Evolutionary conservation across 2,888 invertebrate genomes (phyloP).

Genomic region (Tricholauxania praeusta): DNA sequence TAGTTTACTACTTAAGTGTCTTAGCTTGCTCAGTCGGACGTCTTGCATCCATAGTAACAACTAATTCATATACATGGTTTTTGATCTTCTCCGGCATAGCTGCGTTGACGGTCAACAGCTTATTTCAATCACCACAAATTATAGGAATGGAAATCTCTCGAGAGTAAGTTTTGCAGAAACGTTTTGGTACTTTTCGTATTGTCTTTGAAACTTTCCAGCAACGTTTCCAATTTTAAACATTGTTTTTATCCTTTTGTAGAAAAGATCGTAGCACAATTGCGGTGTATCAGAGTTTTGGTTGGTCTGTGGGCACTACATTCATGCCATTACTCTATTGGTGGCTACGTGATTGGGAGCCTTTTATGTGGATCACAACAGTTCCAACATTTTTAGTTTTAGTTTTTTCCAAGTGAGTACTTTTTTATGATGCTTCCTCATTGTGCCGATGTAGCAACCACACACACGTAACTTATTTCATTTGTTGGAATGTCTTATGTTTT

Average conservation of each 20-base stretch:
- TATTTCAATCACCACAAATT: constrained; percentile 70
- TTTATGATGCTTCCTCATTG: constrained; percentile 17
- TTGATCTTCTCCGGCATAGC: constrained; percentile 67
- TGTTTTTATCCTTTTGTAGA: constrained; percentile 48
- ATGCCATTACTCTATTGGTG: constrained; percentile 71
- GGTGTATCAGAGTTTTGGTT: constrained; percentile 70
- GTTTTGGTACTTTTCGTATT: neutral
- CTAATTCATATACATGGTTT: constrained; percentile 67
- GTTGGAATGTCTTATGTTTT: constrained; percentile 29
- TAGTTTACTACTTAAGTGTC: constrained; percentile 69
- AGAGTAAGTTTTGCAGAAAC: constrained; percentile 60
- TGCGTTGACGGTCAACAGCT: constrained; percentile 68
- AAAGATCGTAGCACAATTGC: constrained; percentile 70
- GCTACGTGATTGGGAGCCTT: constrained; percentile 69
- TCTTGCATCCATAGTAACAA: constrained; percentile 64
- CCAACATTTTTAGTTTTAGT: constrained; percentile 68
- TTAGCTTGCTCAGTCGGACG: constrained; percentile 68
- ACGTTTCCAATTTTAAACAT: too few species aligned
- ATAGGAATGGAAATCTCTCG: constrained; percentile 71
- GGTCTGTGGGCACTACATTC: constrained; percentile 70
- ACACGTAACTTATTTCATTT: neutral
- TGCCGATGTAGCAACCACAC: neutral
- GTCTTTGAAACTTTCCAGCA: neutral
- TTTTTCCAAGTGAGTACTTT: constrained; percentile 66
- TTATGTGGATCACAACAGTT: constrained; percentile 69